Base-by-base conservation (phyloP, 2,888 invertebrate species). In the Agriotes lineatus region DNA sequence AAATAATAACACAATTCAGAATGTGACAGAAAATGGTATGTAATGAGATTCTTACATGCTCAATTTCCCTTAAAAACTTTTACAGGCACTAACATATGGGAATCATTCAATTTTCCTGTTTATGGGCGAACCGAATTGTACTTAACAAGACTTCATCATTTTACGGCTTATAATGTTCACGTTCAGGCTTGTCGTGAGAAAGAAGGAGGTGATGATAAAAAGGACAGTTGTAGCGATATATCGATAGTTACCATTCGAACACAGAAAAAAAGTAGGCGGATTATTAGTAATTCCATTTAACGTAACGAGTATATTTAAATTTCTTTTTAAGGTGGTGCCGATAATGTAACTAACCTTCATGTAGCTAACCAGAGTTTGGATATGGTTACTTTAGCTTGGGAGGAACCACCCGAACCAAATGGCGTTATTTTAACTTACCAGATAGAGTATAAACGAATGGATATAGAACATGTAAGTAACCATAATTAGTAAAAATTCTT, bases 341-440 rank as follows among this genome's bases (percentile, higher is more conserved):
- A 96, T 81, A 85, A 87, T 68, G 89, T 93, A 44, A 83, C 82
- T 10, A 83, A 87, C 67, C 82, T 90, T 16, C 84, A 85, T 10
- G 86, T 88, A 70, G 86, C 88, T 0, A 84, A 85, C 75, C 76
- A 82, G 62, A 88, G 85, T 70, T 78, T 83, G 18, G 88, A 88
- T 0, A 87, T 87, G 74, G 89, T 94, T 10, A 90, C 89, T 50
- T 85, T 96, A 1, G 87, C 85, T 20, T 98, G 98, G 98, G 86
- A 88, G 1, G 91, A 93, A 74, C 97, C 98, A 0, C 76, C 81
- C 18, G 85, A 90, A 71, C 97, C 98, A 0, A 99, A 99, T 83
- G 96, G 98, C 1, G 88, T 93, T 67, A 91, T 97, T 48, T 89
- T 96, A 42, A 91, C 93, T 0, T 98, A 97, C 84, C 89, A 91